Conservation (phyloP, 2,113 vertebrate species). For the Aldabrachelys gigantea region DNA sequence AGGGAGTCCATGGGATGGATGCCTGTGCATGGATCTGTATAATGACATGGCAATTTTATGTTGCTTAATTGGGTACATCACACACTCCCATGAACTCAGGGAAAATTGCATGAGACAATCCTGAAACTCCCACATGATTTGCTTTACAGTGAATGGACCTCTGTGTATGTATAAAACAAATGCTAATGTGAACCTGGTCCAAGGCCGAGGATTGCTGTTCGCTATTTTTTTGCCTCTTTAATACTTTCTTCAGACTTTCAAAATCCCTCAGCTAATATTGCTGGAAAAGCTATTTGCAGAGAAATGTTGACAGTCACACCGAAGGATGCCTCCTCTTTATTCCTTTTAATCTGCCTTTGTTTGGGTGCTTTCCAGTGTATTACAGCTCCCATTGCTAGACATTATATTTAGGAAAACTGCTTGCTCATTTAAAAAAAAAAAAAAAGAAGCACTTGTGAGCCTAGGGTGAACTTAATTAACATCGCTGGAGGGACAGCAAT, state of each 20-base stretch:
- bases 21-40: background rate
- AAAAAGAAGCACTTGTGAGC: conserved; percentile 23
- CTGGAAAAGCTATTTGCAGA: background rate
- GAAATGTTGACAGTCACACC: background rate
- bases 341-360: background rate
- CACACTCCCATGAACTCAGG: background rate
- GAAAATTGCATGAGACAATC: background rate
- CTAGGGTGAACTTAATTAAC: conserved; percentile 71
- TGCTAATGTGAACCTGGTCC: accelerated
- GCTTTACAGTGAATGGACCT: accelerated
- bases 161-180: background rate
- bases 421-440: background rate
- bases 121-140: background rate
- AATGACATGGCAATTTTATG: background rate
- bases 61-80: background rate
- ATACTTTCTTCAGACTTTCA: background rate
- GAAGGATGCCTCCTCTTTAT: background rate
- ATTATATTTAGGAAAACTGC: conserved; percentile 8
- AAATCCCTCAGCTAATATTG: background rate
- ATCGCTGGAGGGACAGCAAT: conserved; percentile 46
- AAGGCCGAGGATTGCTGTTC: background rate
- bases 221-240: background rate
- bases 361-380: background rate
- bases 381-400: background rate
- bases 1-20: background rate